These are phyloP conservation scores for Cettia cetti DNA, from an alignment of 2,113 vertebrate genomes.

Conservation along the genomic window DNA sequence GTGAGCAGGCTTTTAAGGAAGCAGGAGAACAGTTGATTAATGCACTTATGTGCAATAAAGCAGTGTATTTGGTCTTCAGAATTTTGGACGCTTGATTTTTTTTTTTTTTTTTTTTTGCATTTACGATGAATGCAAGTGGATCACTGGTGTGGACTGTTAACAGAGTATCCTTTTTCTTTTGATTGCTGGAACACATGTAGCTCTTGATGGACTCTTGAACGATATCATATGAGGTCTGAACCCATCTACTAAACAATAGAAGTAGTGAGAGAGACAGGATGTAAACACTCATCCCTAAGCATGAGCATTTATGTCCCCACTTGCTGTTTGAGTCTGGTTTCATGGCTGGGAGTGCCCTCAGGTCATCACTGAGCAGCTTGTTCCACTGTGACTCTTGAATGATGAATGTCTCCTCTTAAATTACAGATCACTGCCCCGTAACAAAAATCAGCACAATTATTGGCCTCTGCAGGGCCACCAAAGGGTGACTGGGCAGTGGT, in stretches of 20 bases:
- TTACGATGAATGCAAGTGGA: not conserved
- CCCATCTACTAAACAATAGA: not conserved
- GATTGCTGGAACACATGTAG: not conserved
- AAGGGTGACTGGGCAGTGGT: not conserved
- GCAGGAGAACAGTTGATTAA: not conserved
- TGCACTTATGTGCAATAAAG: not conserved
- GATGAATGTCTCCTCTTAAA: slow-evolving; percentile 51
- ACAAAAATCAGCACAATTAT: slow-evolving; percentile 1
- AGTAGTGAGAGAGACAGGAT: not conserved
- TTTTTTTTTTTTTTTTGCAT: not conserved
- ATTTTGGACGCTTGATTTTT: not conserved
- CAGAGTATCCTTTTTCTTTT: not conserved
- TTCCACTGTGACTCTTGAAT: slow-evolving; percentile 26
- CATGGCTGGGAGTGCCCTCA: slow-evolving; percentile 28
- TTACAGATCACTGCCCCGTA: slow-evolving; percentile 26
- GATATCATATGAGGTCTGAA: not conserved
- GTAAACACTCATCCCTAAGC: slow-evolving; percentile 22
- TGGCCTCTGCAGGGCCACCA: not conserved
- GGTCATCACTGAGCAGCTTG: slow-evolving; percentile 27
- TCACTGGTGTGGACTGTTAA: not conserved
- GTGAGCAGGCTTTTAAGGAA: not conserved
- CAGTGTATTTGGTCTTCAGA: not conserved
- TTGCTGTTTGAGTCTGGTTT: slow-evolving; percentile 13
- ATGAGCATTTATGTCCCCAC: not conserved
- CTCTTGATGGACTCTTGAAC: not conserved